Evolutionary conservation across 2,888 invertebrate species (phyloP), one percentile per base, ranked within the genome.

Genomic region (Drymonia ruficornis): DNA sequence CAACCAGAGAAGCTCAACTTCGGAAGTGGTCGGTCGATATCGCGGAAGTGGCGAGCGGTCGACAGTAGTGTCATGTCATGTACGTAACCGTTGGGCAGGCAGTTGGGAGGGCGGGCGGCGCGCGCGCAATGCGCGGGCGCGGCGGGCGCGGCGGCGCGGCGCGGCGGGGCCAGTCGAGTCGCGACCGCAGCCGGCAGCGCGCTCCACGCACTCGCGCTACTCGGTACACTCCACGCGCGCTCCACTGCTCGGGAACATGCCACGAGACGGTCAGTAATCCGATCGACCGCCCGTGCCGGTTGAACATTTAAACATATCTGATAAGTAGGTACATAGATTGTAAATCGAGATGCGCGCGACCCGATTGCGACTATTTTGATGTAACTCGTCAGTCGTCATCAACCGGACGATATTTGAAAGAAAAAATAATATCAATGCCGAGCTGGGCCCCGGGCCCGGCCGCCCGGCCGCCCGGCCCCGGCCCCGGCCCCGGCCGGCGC

Each of bases 91-190:
- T n/a, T n/a, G n/a, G n/a, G n/a, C n/a, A n/a, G 40, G 40, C 40
- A n/a, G 40, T 7, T n/a, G 11, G 46, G 45, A 23, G 29, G 18
- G 31, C 29, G 48, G 4, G 47, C 38, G 51, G 43, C 50, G 15
- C 55, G n/a, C n/a, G n/a, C n/a, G n/a, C n/a, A n/a, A n/a, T n/a
- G 46, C 52, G 28, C 52, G 36, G 61, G 28, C 59, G 18, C 44
- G 53, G 12, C 53, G 34, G 53, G 19, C 28, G 9, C 23, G 18
- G 13, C 48, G n/a, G 16, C 28, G 23, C 29, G 64, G 74, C 15
- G 63, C 55, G 61, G 56, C 42, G 56, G 70, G 67, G 29, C 47
- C 81, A 15, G 13, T 44, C 34, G 12, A 28, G 23, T n/a, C 23
- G 34, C 42, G 23, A n/a, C 45, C n/a, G n/a, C n/a, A n/a, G 15